Base-by-base conservation (phyloP, 2,888 invertebrate species). In the Nomada lathburiana region DNA sequence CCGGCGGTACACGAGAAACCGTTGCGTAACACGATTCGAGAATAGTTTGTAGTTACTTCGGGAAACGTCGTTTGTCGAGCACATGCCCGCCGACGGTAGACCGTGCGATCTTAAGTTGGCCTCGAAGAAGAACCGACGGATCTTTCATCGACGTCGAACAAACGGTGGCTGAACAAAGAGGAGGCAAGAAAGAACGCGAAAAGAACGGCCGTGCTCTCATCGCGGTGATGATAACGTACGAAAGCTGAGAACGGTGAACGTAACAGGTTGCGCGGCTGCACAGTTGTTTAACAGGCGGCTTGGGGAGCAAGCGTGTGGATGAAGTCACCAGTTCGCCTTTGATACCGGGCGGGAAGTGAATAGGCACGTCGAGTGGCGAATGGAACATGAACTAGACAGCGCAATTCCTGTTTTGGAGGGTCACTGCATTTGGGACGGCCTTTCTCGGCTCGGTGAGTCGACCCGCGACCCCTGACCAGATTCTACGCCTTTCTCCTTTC, bases 181-280 rank as follows among this genome's bases (percentile, higher is more conserved):
- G 11, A 50, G 18, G 7, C 36, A 5, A 36, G 36, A 36, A 36
- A 5, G 5, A 36, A 1, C 36, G 44, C 42, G 29, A 59, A 67
- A 64, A 29, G 2, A 16, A 10, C 10, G 20, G 18, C 18, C 1
- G 47, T 3, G 0, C 16, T 18, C 4, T 5, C 3, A 2, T 13
- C 1, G n/a, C 2, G 16, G n/a, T 16, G 52, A 20, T 11, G 47
- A 26, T 26, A 69, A 47, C 7, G 57, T n/a, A 60, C 10, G 23
- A 13, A n/a, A 55, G 53, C 16, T n/a, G 44, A 2, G 59, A 52
- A 73, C 16, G 82, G 85, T 74, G 23, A 88, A 90, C 68, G 90
- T 91, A 91, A 90, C 89, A 91, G 90, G 90, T 91, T 89, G 87
- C 83, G 85, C 79, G 60, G 29, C 20, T 16, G 13, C 4, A 36